A percentile compares a stretch with the other conserved stretches of the same genome.
Conservation (phyloP, 2,113 vertebrate species). For the Sprattus sprattus region DNA sequence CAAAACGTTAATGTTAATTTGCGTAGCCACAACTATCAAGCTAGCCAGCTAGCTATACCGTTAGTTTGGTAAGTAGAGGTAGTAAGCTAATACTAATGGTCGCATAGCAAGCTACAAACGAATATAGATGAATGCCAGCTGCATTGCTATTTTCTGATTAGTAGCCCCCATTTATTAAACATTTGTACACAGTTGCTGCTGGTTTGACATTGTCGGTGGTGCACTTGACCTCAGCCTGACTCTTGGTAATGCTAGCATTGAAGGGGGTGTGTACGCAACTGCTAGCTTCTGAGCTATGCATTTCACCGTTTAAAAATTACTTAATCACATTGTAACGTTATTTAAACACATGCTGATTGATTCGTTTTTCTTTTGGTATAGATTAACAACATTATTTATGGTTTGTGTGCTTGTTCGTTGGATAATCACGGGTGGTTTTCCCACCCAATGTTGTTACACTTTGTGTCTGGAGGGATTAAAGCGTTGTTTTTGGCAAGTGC, state of each 20-base stretch:
- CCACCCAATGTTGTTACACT: background rate
- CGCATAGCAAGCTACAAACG: background rate
- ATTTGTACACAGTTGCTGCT: background rate
- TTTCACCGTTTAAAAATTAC: background rate
- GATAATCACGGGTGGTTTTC: background rate
- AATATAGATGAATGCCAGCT: background rate
- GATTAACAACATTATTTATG: background rate
- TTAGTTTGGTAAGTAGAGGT: too few relatives aligned
- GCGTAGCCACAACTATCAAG: background rate
- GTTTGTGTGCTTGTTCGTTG: background rate
- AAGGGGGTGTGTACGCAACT: slow-evolving; percentile 10
- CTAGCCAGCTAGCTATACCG: background rate
- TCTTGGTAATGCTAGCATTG: background rate
- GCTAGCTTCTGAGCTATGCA: background rate
- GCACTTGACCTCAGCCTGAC: slow-evolving; percentile 1
- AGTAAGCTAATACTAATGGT: background rate
- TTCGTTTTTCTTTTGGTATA: background rate
- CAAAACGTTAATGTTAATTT: background rate
- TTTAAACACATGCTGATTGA: background rate
- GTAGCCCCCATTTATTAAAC: too few relatives aligned
- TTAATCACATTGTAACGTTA: background rate
- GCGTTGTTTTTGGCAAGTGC: background rate
- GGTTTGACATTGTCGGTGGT: background rate
- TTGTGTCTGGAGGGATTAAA: background rate
- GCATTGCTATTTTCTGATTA: too few relatives aligned